Evolutionary conservation across 1,140 invertebrate species (phyloP).

Genomic region (Temnothorax nylanderi): DNA sequence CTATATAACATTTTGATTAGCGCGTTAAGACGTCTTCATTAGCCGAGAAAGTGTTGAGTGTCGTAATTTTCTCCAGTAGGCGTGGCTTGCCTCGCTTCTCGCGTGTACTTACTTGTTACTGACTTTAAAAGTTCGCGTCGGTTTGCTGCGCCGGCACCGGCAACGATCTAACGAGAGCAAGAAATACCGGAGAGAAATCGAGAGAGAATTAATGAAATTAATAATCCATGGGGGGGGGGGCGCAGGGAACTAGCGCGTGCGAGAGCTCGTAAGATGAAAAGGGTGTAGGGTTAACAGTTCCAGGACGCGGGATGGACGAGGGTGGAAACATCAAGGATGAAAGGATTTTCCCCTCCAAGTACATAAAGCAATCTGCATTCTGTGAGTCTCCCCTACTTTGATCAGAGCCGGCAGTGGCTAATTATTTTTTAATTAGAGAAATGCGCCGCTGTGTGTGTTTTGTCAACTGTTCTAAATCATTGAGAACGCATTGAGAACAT

Average conservation of each 20-base stretch:
- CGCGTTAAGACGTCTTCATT: constrained; percentile 24
- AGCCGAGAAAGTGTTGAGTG: constrained; percentile 24
- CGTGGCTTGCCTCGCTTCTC: neutral
- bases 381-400: constrained; percentile 36
- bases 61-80: constrained; percentile 14
- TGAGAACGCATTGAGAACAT: neutral
- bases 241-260: neutral
- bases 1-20: constrained; percentile 10
- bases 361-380: constrained; percentile 51
- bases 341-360: constrained; percentile 50
- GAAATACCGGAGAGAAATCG: constrained; percentile 61
- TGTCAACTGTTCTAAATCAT: constrained; percentile 17
- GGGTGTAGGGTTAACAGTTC: constrained; percentile 42
- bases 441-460: constrained; percentile 13
- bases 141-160: neutral
- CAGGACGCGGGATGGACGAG: constrained; percentile 40
- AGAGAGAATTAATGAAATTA: constrained; percentile 69
- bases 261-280: neutral
- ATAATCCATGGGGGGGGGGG: constrained; percentile 50
- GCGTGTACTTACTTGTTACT: constrained; percentile 19
- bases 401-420: constrained; percentile 43
- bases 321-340: constrained; percentile 32
- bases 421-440: constrained; percentile 74
- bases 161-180: constrained; percentile 52
- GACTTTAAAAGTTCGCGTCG: constrained; percentile 48